Base-by-base conservation (phyloP, 1,140 invertebrate genomes). In the Anoplolepis gracilipes region DNA sequence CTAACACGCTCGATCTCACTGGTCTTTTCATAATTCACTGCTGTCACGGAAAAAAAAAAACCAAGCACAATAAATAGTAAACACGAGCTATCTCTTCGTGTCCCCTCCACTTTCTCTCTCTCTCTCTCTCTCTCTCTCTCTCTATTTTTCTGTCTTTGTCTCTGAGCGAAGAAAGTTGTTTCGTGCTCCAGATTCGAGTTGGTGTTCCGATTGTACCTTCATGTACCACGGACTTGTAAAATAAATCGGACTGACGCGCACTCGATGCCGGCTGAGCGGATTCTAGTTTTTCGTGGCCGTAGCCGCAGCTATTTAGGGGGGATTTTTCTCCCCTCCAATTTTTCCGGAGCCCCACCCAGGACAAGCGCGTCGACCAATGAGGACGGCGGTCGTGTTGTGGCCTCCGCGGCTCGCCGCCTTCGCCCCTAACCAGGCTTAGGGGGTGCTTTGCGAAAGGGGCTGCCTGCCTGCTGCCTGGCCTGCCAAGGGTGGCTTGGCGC, bases 321-420 rank as follows among this genome's bases (percentile, higher is more conserved):
- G 94, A 94, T 93, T 94, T 94, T 93, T 93, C 88, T 93, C 93
- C 94, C 94, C 93, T 87, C 91, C 93, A 93, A 93, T 93, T 95
- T 95, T 95, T 94, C 92, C 90, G 90, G 92, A 93, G 94, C 94
- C 93, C 94, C 94, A 94, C 94, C 94, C 94, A 94, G 92, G 85
- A 87, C 78, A 88, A 88, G 85, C 91, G 92, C 92, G 92, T 91
- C 94, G 93, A 95, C 94, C 94, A 95, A 94, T 95, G 94, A 93
- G 94, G 93, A 92, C 90, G 88, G 94, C 92, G 94, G 94, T 95
- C 93, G 94, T 95, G 94, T 95, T 95, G 94, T 94, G 94, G 94
- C 94, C 93, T 93, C 92, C 92, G 94, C 89, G 94, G 94, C 94
- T 94, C 93, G 94, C 94, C 94, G 94, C 94, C 94, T 94, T 94